Percentiles rank a stretch among this genome's conserved stretches.
phyloP scores from a whole-genome alignment of 2,113 vertebrate genomes.

The Percina caprodes region DNA sequence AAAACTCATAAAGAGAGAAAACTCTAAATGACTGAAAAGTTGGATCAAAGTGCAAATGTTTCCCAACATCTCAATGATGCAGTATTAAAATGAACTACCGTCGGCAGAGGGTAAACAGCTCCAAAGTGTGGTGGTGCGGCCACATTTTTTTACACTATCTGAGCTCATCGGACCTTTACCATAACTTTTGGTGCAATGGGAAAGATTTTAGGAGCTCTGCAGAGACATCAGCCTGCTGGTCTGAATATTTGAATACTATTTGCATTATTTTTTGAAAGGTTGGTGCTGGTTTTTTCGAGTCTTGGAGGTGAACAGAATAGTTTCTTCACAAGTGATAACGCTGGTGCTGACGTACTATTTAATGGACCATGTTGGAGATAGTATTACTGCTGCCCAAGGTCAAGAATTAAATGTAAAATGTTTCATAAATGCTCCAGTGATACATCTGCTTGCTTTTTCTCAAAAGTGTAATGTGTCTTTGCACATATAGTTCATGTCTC shows the following conservation, averaged over 20 bases:
- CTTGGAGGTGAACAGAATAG: not conserved
- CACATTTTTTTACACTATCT: constrained; percentile 24
- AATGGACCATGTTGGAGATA: not conserved
- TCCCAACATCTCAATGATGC: constrained; percentile 4
- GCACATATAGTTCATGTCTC: too few species aligned
- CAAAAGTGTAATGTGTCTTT: not conserved
- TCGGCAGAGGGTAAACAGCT: constrained; percentile 10
- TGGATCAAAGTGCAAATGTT: constrained; percentile 2
- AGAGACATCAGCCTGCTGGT: not conserved
- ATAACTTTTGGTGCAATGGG: not conserved
- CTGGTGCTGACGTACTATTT: not conserved
- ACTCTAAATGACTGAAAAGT: constrained; percentile 1
- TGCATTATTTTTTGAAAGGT: not conserved
- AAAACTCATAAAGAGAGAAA: constrained; percentile 10
- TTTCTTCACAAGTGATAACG: not conserved
- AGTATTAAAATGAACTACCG: constrained; percentile 22
- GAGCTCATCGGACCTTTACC: constrained; percentile 12
- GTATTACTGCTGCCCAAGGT: not conserved
- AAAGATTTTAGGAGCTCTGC: not conserved
- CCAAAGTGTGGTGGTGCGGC: not conserved
- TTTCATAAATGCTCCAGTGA: not conserved
- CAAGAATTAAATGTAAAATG: too few species aligned
- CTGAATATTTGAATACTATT: not conserved
- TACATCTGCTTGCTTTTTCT: not conserved
- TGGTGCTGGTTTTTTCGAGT: not conserved